Evolutionary conservation across 2,797 vertebrate species (phyloP).

Genomic region (Euphonia xanthogaster): DNA sequence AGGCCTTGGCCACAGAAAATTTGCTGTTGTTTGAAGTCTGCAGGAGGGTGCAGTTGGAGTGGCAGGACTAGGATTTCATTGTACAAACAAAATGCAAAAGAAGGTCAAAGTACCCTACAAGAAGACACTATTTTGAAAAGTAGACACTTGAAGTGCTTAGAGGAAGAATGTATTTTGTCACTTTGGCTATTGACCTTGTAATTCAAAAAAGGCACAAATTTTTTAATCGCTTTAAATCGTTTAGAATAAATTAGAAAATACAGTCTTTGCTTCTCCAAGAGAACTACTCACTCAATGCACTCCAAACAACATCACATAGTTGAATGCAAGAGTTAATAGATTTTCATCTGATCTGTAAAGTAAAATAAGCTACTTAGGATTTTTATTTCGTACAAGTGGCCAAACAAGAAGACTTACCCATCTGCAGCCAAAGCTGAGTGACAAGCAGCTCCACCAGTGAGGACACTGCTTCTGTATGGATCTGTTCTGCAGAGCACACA

Average conservation of each 20-base stretch:
- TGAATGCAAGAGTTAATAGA: not conserved
- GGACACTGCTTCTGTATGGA: not conserved
- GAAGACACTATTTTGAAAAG: not conserved
- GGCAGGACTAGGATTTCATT: not conserved
- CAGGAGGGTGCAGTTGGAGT: not conserved
- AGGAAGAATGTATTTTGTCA: not conserved
- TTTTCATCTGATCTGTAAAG: not conserved
- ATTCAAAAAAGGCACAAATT: not conserved
- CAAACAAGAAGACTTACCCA: not conserved
- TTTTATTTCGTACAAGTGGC: not conserved
- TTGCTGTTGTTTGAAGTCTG: not conserved
- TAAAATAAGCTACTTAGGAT: not conserved
- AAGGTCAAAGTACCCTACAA: slow-evolving; percentile 18
- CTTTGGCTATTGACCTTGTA: not conserved
- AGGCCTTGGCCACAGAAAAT: not conserved
- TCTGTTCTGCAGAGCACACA: not conserved
- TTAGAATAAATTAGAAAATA: not conserved
- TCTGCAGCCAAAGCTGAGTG: not conserved
- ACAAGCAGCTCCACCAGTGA: not conserved
- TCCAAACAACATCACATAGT: not conserved
- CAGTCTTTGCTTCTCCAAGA: not conserved
- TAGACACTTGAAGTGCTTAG: not conserved
- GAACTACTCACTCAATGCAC: not conserved
- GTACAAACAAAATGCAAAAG: slow-evolving; percentile 2
- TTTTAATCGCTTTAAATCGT: not conserved